A percentile compares a stretch with the other conserved stretches of the same genome.
Evolutionary conservation across 2,888 invertebrate genomes (phyloP).

Genomic region (Ashinkailepas kermadecensis): DNA sequence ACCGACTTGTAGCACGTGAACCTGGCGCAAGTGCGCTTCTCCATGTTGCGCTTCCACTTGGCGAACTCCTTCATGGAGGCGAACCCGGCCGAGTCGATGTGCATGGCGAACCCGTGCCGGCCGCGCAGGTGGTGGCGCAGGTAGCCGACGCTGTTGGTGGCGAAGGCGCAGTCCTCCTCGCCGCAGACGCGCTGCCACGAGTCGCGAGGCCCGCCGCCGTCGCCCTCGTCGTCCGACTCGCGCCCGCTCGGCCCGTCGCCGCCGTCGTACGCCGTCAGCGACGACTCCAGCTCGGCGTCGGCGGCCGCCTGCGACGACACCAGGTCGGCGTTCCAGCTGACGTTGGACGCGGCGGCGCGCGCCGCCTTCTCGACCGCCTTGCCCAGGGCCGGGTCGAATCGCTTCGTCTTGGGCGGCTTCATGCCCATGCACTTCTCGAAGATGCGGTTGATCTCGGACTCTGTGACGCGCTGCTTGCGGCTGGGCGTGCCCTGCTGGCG

Average conservation of each 20-base stretch:
- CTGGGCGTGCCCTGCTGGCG: not conserved
- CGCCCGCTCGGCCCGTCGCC: too few species aligned
- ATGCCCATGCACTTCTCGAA: conserved; percentile 9
- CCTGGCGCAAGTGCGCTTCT: conserved; percentile 14
- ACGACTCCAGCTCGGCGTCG: not conserved
- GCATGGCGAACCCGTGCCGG: conserved; percentile 15
- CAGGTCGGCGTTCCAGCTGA: conserved; percentile 9
- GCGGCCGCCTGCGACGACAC: not conserved
- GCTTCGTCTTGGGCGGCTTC: not conserved
- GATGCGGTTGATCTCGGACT: conserved; percentile 3
- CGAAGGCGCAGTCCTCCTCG: not conserved
- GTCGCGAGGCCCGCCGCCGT: not conserved
- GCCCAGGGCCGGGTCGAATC: not conserved
- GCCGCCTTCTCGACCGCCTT: not conserved
- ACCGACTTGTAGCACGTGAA: conserved; percentile 4
- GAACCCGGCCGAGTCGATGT: conserved; percentile 10
- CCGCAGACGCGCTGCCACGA: conserved; percentile 5
- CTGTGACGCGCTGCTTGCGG: conserved; percentile 12
- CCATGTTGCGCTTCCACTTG: conserved; percentile 4
- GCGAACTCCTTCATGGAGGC: not conserved
- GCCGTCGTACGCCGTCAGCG: not conserved
- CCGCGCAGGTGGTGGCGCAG: not conserved
- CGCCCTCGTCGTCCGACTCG: not conserved
- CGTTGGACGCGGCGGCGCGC: too few species aligned
- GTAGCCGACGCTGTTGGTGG: conserved; percentile 5